Evolutionary conservation across 2,797 vertebrate species (phyloP).

Genomic region (Gymnothorax reevesii): DNA sequence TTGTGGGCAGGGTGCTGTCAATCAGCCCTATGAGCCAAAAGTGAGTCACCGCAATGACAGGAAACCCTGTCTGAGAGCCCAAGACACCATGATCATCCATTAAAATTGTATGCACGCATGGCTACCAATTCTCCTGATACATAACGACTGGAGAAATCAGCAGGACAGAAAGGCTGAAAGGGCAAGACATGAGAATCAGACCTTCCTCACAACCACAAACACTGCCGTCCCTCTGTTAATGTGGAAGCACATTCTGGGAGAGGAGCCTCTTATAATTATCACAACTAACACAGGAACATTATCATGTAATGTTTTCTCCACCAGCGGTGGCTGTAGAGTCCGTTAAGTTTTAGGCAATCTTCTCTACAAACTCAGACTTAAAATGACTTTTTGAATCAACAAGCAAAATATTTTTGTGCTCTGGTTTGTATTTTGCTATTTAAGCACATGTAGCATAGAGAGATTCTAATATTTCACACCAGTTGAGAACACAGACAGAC

Average conservation of each 20-base stretch:
- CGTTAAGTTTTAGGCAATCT: background rate
- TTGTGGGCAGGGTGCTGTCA: background rate
- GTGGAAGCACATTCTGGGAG: background rate
- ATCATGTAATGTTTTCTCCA: too few relatives aligned
- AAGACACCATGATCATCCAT: conserved; percentile 31
- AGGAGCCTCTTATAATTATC: too few relatives aligned
- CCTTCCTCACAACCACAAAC: background rate
- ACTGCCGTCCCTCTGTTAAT: background rate
- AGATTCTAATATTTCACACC: background rate
- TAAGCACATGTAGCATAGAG: background rate
- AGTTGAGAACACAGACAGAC: background rate
- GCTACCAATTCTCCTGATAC: conserved; percentile 19
- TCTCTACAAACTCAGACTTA: background rate
- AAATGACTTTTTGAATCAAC: background rate
- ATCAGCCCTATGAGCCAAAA: background rate
- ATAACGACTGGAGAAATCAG: conserved; percentile 35
- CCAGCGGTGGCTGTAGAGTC: background rate
- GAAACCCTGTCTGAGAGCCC: conserved; percentile 26
- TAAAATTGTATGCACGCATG: conserved; percentile 19
- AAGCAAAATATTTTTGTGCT: background rate
- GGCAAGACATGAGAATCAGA: conserved; percentile 9
- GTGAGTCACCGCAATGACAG: conserved; percentile 4
- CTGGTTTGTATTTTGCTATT: background rate
- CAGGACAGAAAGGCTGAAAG: conserved; percentile 7
- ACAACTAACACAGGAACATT: too few relatives aligned